Conservation (phyloP, 2,888 invertebrate genomes). For the Kuschelorhynchus macadamiae region DNA sequence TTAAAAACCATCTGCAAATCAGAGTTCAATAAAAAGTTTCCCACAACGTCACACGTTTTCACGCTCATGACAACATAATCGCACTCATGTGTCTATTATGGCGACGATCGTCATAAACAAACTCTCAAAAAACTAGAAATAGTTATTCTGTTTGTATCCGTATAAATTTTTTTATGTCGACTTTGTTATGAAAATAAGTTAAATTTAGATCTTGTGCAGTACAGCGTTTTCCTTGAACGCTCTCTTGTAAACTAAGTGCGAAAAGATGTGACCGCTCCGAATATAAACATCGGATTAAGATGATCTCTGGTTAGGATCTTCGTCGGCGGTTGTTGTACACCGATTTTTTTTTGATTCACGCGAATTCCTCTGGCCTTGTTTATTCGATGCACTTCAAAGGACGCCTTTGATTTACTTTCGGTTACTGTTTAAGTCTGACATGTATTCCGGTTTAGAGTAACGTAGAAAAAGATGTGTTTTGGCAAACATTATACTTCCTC, state of each 20-base stretch:
- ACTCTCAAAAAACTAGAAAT: conserved; percentile 27
- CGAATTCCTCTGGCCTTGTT: conserved; percentile 28
- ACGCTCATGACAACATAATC: not conserved
- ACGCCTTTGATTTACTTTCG: too few species aligned
- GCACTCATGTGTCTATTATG: conserved; percentile 13
- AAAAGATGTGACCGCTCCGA: conserved; percentile 65
- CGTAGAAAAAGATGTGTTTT: too few species aligned
- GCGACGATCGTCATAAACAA: conserved; percentile 30
- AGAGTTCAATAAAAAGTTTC: too few species aligned
- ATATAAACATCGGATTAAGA: conserved; percentile 60
- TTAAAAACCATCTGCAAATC: too few species aligned
- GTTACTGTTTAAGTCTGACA: too few species aligned
- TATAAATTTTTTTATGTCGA: conserved; percentile 42
- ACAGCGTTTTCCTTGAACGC: conserved; percentile 62
- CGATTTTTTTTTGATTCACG: conserved; percentile 29
- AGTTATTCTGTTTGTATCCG: conserved; percentile 38
- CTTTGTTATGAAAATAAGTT: conserved; percentile 46
- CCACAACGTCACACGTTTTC: not conserved
- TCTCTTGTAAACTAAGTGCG: conserved; percentile 64
- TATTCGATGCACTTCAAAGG: conserved; percentile 28
- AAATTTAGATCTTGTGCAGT: conserved; percentile 40
- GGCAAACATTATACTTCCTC: too few species aligned
- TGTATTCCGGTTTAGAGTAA: too few species aligned
- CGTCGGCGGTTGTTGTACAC: conserved; percentile 49
- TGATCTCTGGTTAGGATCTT: conserved; percentile 65